A percentile compares a stretch with the other conserved stretches of the same genome.
Evolutionary conservation across 1,140 invertebrate species (phyloP).

Genomic region (Trinorchestia longiramus): DNA sequence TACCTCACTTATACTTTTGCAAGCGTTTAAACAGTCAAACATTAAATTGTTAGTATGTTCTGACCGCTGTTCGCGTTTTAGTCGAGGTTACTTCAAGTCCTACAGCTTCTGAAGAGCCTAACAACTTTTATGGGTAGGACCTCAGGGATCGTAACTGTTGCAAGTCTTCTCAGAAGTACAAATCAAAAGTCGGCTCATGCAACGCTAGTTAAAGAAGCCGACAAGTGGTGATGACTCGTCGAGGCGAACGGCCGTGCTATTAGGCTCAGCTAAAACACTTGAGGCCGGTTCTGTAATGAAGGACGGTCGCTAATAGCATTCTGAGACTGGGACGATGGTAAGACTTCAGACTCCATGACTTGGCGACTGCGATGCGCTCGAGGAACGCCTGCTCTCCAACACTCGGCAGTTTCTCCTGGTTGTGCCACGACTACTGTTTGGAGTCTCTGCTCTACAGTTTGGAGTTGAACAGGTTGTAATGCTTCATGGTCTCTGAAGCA

Average conservation of each 20-base stretch:
- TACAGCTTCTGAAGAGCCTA: background rate
- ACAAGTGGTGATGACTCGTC: background rate
- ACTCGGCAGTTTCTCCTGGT: background rate
- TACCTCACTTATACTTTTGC: background rate
- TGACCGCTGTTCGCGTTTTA: background rate
- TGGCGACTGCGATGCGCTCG: background rate
- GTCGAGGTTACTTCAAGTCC: background rate
- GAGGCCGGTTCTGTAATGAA: background rate
- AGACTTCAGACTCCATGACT: background rate
- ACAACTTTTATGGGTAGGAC: background rate
- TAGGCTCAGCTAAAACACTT: constrained; percentile 29
- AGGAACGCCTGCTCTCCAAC: background rate
- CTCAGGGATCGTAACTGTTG: background rate
- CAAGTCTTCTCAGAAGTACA: background rate
- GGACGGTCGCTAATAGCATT: constrained; percentile 19
- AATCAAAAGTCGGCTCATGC: background rate
- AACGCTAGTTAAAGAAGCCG: background rate
- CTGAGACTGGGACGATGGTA: background rate
- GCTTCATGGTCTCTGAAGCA: background rate
- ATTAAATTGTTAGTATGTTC: background rate
- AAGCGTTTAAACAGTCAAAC: background rate
- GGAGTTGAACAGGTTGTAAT: background rate
- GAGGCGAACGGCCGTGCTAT: background rate
- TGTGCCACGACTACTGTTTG: background rate
- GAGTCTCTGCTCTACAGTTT: background rate